Percentiles rank a stretch among this genome's conserved stretches.
These are phyloP conservation scores for Chaetodon trifasciatus DNA, from an alignment of 2,797 vertebrate genomes.

Conservation along the genomic window DNA sequence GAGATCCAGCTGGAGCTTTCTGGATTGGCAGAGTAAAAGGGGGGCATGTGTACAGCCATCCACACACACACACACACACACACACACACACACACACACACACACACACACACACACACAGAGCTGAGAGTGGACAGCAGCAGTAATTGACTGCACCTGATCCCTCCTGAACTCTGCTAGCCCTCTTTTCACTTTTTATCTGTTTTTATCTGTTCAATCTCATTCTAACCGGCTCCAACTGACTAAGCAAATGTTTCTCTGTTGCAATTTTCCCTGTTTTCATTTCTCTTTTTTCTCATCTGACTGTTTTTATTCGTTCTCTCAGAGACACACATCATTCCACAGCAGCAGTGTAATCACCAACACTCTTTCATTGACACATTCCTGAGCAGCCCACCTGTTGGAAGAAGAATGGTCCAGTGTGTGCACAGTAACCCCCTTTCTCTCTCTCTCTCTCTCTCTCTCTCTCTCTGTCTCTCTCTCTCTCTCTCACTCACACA, in stretches of 20 bases:
- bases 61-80: too few relatives aligned
- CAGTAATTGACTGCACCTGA: conserved; percentile 56
- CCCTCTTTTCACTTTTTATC: background rate
- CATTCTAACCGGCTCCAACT: background rate
- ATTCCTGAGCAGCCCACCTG: conserved; percentile 72
- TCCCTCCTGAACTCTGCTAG: conserved; percentile 6
- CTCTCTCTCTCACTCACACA: too few relatives aligned
- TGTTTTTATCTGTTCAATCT: background rate
- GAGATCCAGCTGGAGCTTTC: conserved; percentile 37
- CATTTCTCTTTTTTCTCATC: background rate
- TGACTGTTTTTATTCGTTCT: conserved; percentile 5
- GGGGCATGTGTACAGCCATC: background rate
- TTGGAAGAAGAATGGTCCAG: conserved; percentile 56
- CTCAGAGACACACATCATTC: conserved; percentile 33
- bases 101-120: background rate
- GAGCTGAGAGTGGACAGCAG: conserved; percentile 4
- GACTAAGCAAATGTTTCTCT: background rate
- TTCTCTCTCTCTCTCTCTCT: too few relatives aligned
- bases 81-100: background rate
- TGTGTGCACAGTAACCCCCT: conserved; percentile 16
- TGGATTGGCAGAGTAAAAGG: conserved; percentile 7
- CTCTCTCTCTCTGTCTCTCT: too few relatives aligned
- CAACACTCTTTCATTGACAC: conserved; percentile 55
- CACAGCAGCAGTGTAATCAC: conserved; percentile 33
- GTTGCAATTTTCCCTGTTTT: background rate